Evolutionary conservation across 2,888 invertebrate species (phyloP), one percentile per base, ranked within the genome.

Genomic region (Dorcus parallelipipedus): DNA sequence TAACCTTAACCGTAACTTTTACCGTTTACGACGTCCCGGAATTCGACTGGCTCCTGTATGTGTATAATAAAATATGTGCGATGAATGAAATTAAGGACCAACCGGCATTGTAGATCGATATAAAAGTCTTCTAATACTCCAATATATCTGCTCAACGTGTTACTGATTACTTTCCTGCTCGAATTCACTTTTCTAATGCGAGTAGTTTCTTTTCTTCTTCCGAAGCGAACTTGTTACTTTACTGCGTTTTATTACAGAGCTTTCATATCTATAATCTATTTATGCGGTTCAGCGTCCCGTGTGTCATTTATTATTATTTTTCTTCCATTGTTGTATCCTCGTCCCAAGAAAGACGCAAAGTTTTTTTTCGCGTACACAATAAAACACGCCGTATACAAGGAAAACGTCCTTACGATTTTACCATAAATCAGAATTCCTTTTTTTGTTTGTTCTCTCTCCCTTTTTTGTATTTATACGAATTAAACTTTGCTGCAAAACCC

Each of bases 131-230:
- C 65, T 71, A 70, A 69, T 71, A 67, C 66, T 67, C 66, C 67
- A 67, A 66, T 67, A 67, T 62, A 71, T 71, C 67, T 69, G 66
- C 63, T 64, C 70, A 70, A 69, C 68, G 69, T 71, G 71, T 67
- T 68, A 67, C 70, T 68, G 66, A 69, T 71, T 71, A 70, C 69
- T 71, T 69, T 69, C 66, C 67, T 67, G 64, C 66, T 63, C 66
- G 61, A 65, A 66, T 63, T 67, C 67, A 67, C 64, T 67, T 65
- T 65, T 65, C 60, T 64, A 65, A 64, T 63, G 64, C 61, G 59
- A 63, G 59, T 66, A 65, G 66, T 66, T 66, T 60, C 59, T 60
- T 54, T 64, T 60, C 54, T 63, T 56, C 63, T 56, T 59, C 48
- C 58, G 59, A 63, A 63, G 57, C 58, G 57, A 63, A 64, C 64